Conservation (phyloP, 2,888 invertebrate species). For the Lycophotia porphyrea region DNA sequence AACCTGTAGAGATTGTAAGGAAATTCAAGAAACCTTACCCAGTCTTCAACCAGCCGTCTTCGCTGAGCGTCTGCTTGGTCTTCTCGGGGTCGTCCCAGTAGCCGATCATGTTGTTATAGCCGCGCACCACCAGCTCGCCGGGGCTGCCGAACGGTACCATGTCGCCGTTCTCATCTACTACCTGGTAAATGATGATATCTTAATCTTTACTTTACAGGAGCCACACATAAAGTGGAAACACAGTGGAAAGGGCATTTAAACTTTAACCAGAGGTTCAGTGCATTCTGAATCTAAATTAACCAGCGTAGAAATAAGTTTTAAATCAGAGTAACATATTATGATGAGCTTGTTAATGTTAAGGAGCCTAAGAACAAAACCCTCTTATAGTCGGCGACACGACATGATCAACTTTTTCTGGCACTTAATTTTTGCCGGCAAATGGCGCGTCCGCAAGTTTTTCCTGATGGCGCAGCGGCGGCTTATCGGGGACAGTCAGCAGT, state of each 20-base stretch:
- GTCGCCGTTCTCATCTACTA: slow-evolving; percentile 91
- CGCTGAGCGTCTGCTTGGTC: slow-evolving; percentile 92
- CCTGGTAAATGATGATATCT: slow-evolving; percentile 76
- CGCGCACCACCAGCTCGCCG: slow-evolving; percentile 94
- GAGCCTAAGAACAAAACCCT: neutral
- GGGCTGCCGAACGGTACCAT: slow-evolving; percentile 92
- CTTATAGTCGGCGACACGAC: neutral
- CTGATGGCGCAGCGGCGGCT: no score
- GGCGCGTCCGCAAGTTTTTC: no score
- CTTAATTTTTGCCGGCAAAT: no score
- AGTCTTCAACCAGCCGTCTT: slow-evolving; percentile 94
- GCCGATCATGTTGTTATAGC: slow-evolving; percentile 94
- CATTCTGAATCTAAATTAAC: neutral
- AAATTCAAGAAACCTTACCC: slow-evolving; percentile 88
- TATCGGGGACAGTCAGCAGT: neutral
- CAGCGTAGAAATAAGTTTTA: neutral
- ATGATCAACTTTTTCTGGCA: neutral
- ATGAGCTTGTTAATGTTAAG: no score
- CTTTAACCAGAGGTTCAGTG: neutral
- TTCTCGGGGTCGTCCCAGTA: slow-evolving; percentile 95
- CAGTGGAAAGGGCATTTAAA: neutral
- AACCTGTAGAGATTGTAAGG: neutral
- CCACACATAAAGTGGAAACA: neutral
- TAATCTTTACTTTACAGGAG: neutral
- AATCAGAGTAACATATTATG: neutral